Conservation (phyloP, 2,113 vertebrate species). For the Talpa occidentalis region DNA sequence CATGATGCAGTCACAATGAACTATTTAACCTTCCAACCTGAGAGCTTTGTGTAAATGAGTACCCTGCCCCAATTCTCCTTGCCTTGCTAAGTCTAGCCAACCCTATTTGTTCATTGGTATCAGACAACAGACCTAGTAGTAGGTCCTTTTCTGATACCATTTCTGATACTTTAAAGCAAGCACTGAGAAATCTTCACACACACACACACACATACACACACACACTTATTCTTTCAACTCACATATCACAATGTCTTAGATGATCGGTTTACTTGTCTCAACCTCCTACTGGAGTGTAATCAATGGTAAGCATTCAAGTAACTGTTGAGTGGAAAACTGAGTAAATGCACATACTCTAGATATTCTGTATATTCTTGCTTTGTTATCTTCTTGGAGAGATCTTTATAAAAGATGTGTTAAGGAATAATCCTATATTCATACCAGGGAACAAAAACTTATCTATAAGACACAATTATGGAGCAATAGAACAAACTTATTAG, state of each 20-base stretch:
- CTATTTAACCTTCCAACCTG: not conserved
- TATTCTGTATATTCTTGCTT: not conserved
- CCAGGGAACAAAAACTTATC: conserved; percentile 22
- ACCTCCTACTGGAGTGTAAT: not conserved
- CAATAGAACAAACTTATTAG: conserved; percentile 33
- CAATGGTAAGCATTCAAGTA: not conserved
- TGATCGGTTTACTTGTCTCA: not conserved
- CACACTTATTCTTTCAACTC: not conserved
- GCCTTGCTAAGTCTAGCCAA: not conserved
- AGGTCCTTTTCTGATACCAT: too few relatives aligned
- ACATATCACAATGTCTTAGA: not conserved
- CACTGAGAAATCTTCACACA: not conserved
- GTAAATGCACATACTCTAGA: not conserved
- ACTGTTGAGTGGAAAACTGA: conserved; percentile 33
- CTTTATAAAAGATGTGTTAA: conserved; percentile 50
- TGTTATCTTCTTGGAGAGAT: not conserved
- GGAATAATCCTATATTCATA: conserved; percentile 54
- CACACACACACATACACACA: not conserved
- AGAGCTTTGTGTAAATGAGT: not conserved
- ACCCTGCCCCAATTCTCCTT: not conserved
- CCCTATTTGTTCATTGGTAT: not conserved
- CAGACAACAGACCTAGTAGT: too few relatives aligned
- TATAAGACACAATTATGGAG: conserved; percentile 20
- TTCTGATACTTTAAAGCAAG: not conserved
- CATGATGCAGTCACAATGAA: not conserved